Conservation (phyloP, 2,888 invertebrate genomes). For the Aquatica leii region DNA sequence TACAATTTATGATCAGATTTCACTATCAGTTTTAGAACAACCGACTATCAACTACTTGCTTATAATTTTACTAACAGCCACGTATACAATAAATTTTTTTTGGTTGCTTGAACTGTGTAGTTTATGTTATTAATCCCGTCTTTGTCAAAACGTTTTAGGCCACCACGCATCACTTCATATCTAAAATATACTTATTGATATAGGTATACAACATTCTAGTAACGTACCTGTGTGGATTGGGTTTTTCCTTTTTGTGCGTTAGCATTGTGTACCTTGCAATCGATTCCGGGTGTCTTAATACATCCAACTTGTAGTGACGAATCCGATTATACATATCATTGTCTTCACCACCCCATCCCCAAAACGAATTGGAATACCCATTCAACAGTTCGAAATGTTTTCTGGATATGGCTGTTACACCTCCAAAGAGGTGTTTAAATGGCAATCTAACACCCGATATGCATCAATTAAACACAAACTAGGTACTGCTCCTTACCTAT, state of each 20-base stretch:
- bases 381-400: constrained; percentile 89
- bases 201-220: too few relatives aligned
- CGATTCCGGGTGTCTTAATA: constrained; percentile 90
- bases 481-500: constrained; percentile 65
- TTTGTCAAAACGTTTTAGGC: constrained; percentile 81
- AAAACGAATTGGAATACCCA: constrained; percentile 92
- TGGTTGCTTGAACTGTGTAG: constrained; percentile 75
- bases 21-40: too few relatives aligned
- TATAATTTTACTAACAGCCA: constrained; percentile 73
- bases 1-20: too few relatives aligned
- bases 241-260: constrained; percentile 86
- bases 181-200: constrained; percentile 63
- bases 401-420: constrained; percentile 89
- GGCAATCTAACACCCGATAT: constrained; percentile 80
- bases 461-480: neutral
- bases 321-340: constrained; percentile 90
- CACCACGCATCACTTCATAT: constrained; percentile 84
- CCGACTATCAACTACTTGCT: constrained; percentile 41
- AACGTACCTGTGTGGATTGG: constrained; percentile 86
- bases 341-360: constrained; percentile 99
- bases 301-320: constrained; percentile 81
- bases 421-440: constrained; percentile 91
- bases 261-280: constrained; percentile 97
- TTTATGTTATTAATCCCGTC: constrained; percentile 89
- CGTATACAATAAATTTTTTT: constrained; percentile 79